Percentiles rank a stretch among this genome's conserved stretches.
phyloP scores from a whole-genome alignment of 2,113 vertebrate genomes.

The Gorsachius goisagi region DNA sequence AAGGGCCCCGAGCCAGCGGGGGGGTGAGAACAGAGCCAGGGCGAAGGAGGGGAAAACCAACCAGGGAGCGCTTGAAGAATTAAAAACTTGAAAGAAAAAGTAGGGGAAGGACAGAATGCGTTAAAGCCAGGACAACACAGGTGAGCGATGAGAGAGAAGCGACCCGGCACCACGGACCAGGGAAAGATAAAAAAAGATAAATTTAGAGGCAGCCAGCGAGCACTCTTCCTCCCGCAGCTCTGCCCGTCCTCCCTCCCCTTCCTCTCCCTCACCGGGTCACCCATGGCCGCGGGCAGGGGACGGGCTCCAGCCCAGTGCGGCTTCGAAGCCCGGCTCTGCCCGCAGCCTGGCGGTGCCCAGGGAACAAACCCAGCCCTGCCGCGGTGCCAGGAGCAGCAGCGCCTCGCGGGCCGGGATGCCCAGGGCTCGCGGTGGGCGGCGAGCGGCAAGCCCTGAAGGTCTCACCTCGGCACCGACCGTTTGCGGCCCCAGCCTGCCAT shows the following conservation, averaged over 20 bases:
- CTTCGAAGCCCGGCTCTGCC: background rate
- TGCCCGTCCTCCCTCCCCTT: background rate
- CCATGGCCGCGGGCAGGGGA: background rate
- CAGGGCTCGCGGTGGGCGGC: background rate
- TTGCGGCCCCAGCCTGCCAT: background rate
- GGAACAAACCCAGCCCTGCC: background rate
- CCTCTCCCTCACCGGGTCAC: background rate
- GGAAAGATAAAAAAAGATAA: too few species aligned
- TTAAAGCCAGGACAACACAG: accelerated
- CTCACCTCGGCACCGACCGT: background rate
- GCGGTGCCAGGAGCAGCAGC: accelerated
- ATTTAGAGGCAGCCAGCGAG: slow-evolving; percentile 26
- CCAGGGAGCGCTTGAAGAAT: background rate
- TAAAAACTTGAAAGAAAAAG: background rate
- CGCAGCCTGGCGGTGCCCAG: background rate
- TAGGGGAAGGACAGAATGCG: background rate
- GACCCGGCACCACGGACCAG: background rate
- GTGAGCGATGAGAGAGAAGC: background rate
- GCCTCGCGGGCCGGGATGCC: background rate
- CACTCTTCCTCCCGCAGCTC: slow-evolving; percentile 29
- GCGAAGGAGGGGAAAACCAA: background rate
- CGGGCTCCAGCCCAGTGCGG: accelerated
- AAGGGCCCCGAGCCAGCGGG: background rate
- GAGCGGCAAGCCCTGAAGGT: background rate
- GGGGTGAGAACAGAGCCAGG: background rate